These are phyloP conservation scores for Hippocampus guttulatus DNA, from an alignment of 2,113 vertebrate species.

Conservation along the genomic window DNA sequence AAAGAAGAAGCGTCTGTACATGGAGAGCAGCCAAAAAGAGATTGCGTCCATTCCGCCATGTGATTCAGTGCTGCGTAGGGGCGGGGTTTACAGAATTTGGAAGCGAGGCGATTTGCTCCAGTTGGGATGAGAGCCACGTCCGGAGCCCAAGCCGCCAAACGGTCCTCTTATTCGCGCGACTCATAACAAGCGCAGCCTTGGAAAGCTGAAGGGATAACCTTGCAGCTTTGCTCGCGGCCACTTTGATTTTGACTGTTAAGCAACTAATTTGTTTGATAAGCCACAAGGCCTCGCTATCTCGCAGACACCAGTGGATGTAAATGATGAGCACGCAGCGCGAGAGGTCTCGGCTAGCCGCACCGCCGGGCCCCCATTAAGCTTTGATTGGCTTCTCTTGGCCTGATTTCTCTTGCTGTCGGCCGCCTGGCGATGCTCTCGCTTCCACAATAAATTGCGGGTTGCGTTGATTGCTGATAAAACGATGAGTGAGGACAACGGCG, in stretches of 20 bases:
- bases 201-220: conserved; percentile 37
- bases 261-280: conserved; percentile 60
- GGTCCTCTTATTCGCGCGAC: conserved; percentile 19
- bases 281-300: conserved; percentile 38
- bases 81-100: conserved; percentile 40
- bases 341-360: conserved; percentile 40
- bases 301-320: conserved; percentile 45
- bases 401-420: conserved; percentile 55
- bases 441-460: conserved; percentile 44
- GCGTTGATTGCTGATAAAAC: conserved; percentile 51
- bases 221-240: conserved; percentile 24
- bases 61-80: conserved; percentile 56
- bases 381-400: conserved; percentile 45
- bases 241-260: conserved; percentile 46
- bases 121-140: conserved; percentile 24
- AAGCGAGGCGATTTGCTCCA: conserved; percentile 33
- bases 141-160: conserved; percentile 24
- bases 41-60: conserved; percentile 35
- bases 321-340: conserved; percentile 42
- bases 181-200: conserved; percentile 29
- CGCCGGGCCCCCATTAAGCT: conserved; percentile 50
- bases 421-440: conserved; percentile 48
- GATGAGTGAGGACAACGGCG: conserved; percentile 23
- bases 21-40: conserved; percentile 39
- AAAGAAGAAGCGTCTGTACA: conserved; percentile 50